Evolutionary conservation across 2,797 vertebrate species (phyloP).

Genomic region (Fratercula arctica): DNA sequence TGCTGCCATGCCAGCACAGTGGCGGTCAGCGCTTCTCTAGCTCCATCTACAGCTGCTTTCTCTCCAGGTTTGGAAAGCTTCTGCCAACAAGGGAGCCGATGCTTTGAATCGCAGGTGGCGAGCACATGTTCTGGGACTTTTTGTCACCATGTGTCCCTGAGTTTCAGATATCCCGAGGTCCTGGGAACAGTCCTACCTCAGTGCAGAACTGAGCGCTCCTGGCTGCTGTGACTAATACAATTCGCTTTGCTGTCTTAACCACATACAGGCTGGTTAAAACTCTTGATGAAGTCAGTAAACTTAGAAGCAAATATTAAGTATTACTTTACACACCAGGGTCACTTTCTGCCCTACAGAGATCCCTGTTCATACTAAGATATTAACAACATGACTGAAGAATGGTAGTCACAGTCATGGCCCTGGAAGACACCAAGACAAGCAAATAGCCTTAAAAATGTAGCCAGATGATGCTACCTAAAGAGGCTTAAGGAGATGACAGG

Average conservation of each 20-base stretch:
- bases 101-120: background rate
- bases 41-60: slow-evolving; percentile 64
- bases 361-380: background rate
- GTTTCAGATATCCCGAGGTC: background rate
- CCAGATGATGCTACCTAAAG: background rate
- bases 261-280: background rate
- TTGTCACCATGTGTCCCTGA: background rate
- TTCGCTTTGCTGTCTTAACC: background rate
- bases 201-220: background rate
- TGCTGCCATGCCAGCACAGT: background rate
- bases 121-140: background rate
- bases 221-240: background rate
- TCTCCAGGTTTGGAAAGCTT: background rate
- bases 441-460: background rate
- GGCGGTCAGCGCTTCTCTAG: slow-evolving; percentile 27
- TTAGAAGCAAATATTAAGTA: background rate
- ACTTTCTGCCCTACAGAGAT: background rate
- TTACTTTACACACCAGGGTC: background rate
- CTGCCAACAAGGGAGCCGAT: background rate
- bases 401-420: background rate
- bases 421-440: background rate
- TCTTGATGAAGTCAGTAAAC: background rate
- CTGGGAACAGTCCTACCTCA: background rate
- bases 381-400: background rate
- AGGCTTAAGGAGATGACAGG: background rate